A percentile compares a stretch with the other conserved stretches of the same genome.
Evolutionary conservation across 2,888 invertebrate genomes (phyloP).

Genomic region (Noctua fimbriata): DNA sequence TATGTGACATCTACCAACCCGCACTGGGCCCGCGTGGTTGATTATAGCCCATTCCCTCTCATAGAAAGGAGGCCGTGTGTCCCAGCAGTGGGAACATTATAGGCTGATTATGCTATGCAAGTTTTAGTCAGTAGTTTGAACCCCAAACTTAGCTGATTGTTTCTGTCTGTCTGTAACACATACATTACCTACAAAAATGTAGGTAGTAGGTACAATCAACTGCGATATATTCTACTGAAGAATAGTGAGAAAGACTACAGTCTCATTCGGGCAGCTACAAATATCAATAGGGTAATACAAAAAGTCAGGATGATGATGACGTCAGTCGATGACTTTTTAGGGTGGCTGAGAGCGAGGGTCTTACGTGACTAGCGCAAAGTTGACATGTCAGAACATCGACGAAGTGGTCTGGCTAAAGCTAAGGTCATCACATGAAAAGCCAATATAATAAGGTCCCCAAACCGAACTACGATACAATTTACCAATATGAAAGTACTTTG

Average conservation of each 20-base stretch:
- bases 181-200: neutral
- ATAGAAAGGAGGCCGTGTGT: too few species aligned
- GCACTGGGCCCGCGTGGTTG: too few species aligned
- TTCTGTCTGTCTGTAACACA: neutral
- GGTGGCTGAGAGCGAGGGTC: neutral
- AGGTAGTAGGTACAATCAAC: neutral
- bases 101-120: too few species aligned
- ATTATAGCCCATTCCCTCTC: too few species aligned
- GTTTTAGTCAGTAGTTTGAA: constrained; percentile 3
- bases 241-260: neutral
- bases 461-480: neutral
- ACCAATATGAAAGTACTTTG: neutral
- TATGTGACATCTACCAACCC: too few species aligned
- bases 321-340: neutral
- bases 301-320: neutral
- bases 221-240: neutral
- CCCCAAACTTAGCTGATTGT: neutral
- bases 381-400: neutral
- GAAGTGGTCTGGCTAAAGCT: neutral
- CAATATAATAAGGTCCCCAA: neutral
- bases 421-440: neutral
- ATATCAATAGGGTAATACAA: neutral
- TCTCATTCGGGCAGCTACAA: neutral
- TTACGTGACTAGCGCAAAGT: neutral
- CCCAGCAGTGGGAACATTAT: too few species aligned